Evolutionary conservation across 2,888 invertebrate genomes (phyloP).

Genomic region (Synergus itoensis): DNA sequence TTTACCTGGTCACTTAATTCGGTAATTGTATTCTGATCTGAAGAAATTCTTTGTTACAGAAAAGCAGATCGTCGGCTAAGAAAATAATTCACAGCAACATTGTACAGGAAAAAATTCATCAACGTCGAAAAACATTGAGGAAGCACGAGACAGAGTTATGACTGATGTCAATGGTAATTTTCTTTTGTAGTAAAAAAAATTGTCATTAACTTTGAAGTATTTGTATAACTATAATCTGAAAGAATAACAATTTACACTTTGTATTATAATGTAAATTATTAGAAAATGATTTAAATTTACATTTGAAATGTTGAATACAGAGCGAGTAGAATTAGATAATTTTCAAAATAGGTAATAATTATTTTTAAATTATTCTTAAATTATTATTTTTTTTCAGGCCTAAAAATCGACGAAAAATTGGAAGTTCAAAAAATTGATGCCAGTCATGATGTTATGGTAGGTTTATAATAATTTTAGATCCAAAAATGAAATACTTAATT

Average conservation of each 20-base stretch:
- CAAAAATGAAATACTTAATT: conserved; percentile 9
- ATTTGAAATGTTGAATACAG: neutral
- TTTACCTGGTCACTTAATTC: neutral
- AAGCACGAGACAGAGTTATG: conserved; percentile 64
- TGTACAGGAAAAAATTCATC: conserved; percentile 22
- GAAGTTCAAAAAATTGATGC: conserved; percentile 76
- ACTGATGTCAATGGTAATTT: conserved; percentile 70
- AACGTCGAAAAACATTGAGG: neutral
- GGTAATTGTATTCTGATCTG: neutral
- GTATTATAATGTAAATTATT: neutral
- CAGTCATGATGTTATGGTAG: conserved; percentile 81
- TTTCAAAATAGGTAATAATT: too few relatives aligned
- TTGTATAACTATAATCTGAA: too few relatives aligned
- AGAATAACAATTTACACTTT: conserved; percentile 12
- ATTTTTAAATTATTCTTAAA: neutral
- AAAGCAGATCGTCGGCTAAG: conserved; percentile 21
- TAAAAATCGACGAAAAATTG: conserved; percentile 68
- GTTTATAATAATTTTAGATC: conserved; percentile 42
- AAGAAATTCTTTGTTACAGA: conserved; percentile 23
- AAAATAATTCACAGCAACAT: conserved; percentile 4
- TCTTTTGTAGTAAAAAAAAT: conserved; percentile 18
- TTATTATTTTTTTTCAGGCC: conserved; percentile 58
- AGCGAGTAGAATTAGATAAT: too few relatives aligned
- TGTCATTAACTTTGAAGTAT: neutral
- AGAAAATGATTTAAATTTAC: neutral